phyloP scores from a whole-genome alignment of 2,797 vertebrate genomes.

The Brachymystax lenok region DNA sequence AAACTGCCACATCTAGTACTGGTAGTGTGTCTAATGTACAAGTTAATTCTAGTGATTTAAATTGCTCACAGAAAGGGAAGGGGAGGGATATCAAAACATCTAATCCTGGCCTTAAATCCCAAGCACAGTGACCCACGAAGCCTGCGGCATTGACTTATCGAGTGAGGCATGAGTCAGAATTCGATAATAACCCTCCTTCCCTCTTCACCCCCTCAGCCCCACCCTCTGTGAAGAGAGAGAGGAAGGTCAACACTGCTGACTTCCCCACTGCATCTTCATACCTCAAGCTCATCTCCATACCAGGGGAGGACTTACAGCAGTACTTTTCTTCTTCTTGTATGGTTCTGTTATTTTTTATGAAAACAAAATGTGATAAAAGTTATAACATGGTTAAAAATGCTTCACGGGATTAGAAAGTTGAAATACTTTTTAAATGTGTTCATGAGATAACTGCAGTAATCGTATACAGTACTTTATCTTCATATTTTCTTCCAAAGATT shows the following conservation, averaged over 20 bases:
- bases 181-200: slow-evolving; percentile 31
- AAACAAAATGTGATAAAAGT: too few species aligned
- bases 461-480: too few species aligned
- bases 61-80: neutral
- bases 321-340: slow-evolving; percentile 6
- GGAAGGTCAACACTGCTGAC: neutral
- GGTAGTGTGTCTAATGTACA: neutral
- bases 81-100: slow-evolving; percentile 27
- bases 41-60: neutral
- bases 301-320: neutral
- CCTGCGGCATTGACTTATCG: slow-evolving; percentile 33
- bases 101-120: slow-evolving; percentile 25
- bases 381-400: too few species aligned
- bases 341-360: too few species aligned
- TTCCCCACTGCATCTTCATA: neutral
- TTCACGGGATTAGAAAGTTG: too few species aligned
- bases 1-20: neutral
- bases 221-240: neutral
- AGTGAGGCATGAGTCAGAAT: slow-evolving; percentile 39
- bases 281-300: neutral
- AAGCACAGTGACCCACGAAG: slow-evolving; percentile 26
- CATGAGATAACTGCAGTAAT: too few species aligned
- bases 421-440: too few species aligned
- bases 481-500: too few species aligned
- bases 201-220: neutral